Evolutionary conservation across 2,888 invertebrate species (phyloP).

Genomic region (Aphodius granarius): DNA sequence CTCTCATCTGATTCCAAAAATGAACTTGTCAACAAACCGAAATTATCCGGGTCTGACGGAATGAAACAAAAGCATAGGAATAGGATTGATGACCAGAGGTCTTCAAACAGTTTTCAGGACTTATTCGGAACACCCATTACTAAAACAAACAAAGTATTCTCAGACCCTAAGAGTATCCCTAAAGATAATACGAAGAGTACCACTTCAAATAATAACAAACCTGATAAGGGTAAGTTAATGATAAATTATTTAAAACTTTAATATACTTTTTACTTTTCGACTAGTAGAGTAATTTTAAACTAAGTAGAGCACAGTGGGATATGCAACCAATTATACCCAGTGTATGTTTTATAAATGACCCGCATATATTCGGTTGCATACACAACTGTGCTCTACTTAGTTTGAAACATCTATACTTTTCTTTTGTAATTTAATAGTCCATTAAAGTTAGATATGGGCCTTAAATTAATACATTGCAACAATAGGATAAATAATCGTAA

Average conservation of each 20-base stretch:
- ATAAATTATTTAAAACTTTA: not conserved
- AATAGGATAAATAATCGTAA: too few species aligned
- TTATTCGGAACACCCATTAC: constrained; percentile 83
- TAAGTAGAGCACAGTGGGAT: too few species aligned
- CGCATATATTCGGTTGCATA: too few species aligned
- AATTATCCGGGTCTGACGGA: constrained; percentile 59
- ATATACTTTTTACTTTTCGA: not conserved
- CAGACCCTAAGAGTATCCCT: constrained; percentile 59
- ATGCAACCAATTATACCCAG: too few species aligned
- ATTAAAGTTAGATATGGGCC: too few species aligned
- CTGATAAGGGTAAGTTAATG: constrained; percentile 23
- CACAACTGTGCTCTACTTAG: too few species aligned
- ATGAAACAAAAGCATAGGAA: constrained; percentile 44
- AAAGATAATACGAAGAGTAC: constrained; percentile 34
- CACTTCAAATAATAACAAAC: constrained; percentile 26
- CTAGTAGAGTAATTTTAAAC: not conserved
- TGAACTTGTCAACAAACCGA: constrained; percentile 72
- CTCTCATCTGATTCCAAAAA: constrained; percentile 46
- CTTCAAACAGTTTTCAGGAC: constrained; percentile 67
- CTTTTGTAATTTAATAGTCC: too few species aligned
- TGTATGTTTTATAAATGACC: too few species aligned
- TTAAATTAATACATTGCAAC: too few species aligned
- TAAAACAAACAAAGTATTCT: constrained; percentile 71
- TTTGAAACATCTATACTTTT: too few species aligned
- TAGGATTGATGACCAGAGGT: constrained; percentile 49